Base-by-base conservation (phyloP, 2,113 vertebrate species). In the Oreochromis tanganicae region DNA sequence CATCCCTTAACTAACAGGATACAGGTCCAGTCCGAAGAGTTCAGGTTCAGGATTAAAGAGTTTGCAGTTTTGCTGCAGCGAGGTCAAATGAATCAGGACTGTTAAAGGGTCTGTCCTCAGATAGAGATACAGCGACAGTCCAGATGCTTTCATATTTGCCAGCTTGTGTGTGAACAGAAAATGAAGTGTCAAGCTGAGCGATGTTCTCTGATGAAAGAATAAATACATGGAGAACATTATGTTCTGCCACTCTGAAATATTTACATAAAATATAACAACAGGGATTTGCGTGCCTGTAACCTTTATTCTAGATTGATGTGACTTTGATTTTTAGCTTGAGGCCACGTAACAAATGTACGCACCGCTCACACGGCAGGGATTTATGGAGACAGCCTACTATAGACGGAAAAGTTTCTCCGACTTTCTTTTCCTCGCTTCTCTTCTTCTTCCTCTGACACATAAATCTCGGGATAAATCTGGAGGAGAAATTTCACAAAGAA, bases 21-120 rank as follows among this genome's bases (percentile, higher is more conserved):
- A 91, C 88, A 80, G 89, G 91, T 93, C 91, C 87, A 80, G 94
- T 90, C 56, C 24, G 52, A 91, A 95, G 79, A 92, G 92, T 92
- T 93, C 90, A 71, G 83, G 91, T 29, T 63, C 4, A n/a, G 91
- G 90, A 96, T 96, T 90, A 96, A 95, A 95, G 94, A 81, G 84
- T 66, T 59, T 1, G 41, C 78, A 9, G 85, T 87, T 86, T 92
- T 63, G 59, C 88, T 59, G 83, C 90, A 84, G 88, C 83, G 17
- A 80, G 88, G 90, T 90, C 80, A 43, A 3, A 5, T 56, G 85
- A 79, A 92, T 90, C 86, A 87, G 90, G 86, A 80, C 21, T 13
- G 79, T 90, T 87, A 48, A 82, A 87, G 83, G 85, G 55, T 84
- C 71, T 85, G 89, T 87, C 86, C 83, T 81, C 88, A 85, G 34